Evolutionary conservation across 2,888 invertebrate species (phyloP).

Genomic region (Dryadula phaetusa): DNA sequence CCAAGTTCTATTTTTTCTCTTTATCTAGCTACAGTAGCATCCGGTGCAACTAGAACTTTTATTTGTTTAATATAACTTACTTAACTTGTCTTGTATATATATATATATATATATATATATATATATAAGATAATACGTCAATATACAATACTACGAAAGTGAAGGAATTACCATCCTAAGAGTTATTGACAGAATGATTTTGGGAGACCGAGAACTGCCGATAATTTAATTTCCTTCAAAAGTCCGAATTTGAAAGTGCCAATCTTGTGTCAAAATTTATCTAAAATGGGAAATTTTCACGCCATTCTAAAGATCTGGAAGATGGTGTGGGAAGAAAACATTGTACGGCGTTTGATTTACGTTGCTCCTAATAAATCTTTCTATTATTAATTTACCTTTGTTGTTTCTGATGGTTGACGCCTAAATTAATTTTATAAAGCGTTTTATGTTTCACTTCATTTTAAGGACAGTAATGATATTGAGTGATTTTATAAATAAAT

Average conservation of each 20-base stretch:
- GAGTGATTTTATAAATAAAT: no score
- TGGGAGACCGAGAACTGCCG: not conserved
- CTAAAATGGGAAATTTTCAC: conserved; percentile 14
- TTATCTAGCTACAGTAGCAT: not conserved
- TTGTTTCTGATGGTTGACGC: not conserved
- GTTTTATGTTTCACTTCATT: not conserved
- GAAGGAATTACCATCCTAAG: not conserved
- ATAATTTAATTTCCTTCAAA: conserved; percentile 32
- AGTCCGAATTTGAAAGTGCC: conserved; percentile 32
- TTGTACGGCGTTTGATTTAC: conserved; percentile 41
- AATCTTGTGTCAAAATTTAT: conserved; percentile 32
- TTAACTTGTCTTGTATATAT: no score
- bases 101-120: no score
- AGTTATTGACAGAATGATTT: conserved; percentile 8
- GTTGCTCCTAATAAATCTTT: conserved; percentile 26
- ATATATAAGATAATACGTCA: no score
- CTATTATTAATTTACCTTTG: conserved; percentile 10
- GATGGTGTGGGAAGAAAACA: conserved; percentile 37
- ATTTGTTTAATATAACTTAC: conserved; percentile 2
- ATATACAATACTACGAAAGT: no score
- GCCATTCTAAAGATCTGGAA: conserved; percentile 24
- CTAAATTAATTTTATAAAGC: not conserved
- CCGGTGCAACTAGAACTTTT: not conserved
- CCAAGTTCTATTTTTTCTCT: not conserved
- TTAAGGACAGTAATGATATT: no score